Evolutionary conservation across 1,140 invertebrate genomes (phyloP).

Genomic region (Pinna nobilis): DNA sequence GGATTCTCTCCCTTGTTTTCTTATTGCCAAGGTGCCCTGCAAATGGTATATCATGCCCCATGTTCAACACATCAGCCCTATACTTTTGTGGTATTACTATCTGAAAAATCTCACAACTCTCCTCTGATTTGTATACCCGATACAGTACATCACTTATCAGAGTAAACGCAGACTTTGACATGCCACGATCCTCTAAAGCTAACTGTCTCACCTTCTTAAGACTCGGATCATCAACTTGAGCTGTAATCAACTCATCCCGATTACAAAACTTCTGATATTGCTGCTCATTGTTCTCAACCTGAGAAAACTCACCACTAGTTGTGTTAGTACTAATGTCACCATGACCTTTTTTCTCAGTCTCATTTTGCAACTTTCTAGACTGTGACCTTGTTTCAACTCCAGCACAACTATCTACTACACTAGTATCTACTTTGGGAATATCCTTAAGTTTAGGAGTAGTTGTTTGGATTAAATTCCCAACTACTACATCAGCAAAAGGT

Average conservation of each 20-base stretch:
- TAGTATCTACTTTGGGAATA: no score
- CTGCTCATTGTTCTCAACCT: not conserved
- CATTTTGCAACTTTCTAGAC: not conserved
- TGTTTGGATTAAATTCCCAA: no score
- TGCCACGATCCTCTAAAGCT: not conserved
- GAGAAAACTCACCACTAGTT: not conserved
- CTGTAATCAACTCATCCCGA: no score
- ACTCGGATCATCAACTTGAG: no score
- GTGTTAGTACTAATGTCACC: not conserved
- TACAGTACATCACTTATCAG: constrained; percentile 14
- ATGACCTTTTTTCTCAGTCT: not conserved
- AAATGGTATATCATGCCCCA: constrained; percentile 13
- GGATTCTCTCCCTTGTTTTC: constrained; percentile 17
- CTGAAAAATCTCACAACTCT: not conserved
- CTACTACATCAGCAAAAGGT: constrained; percentile 19
- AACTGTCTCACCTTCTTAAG: no score
- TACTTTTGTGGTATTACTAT: constrained; percentile 12
- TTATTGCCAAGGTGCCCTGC: constrained; percentile 7
- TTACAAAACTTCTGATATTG: not conserved
- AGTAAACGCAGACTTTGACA: not conserved
- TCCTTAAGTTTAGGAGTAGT: not conserved
- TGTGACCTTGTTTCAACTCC: not conserved
- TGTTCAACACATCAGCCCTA: not conserved
- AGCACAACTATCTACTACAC: not conserved
- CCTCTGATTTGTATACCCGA: not conserved